Base-by-base conservation (phyloP, 2,797 vertebrate species). In the Emydoidea blandingii region DNA sequence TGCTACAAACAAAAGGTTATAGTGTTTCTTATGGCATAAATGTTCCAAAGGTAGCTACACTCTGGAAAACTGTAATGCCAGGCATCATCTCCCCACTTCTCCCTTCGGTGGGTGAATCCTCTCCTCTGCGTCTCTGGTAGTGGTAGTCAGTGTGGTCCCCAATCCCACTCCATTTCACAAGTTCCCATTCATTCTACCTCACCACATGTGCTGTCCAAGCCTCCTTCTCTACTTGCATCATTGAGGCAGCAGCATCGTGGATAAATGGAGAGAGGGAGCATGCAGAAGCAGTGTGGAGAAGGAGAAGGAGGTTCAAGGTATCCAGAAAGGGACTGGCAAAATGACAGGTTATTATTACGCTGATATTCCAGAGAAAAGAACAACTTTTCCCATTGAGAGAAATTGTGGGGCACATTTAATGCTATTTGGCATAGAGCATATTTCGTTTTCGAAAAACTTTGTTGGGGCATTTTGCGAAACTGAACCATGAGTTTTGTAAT, bases 191-290 rank as follows among this genome's bases (percentile, higher is more conserved):
- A 0, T 47, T 37, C 21, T 11, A 14, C 16, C 65, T 84, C 80
- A 74, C 5, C 2, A 23, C n/a, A 25, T 0, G 0, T 4, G 76
- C 5, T n/a, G 53, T n/a, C 31, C 4, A 88, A 87, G 9, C 62
- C 53, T 72, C n/a, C 53, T 50, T 4, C 6, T 72, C 4, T 11
- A 3, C 5, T 4, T n/a, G 16, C 1, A 1, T 83, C 53, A 68
- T 18, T 72, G 5, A 82, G n/a, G 47, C 82, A 27, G 6, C n/a
- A 1, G 86, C 53, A 9, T 65, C 86, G 72, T 6, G 10, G 53
- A 59, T 31, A 93, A 86, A 80, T 15, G 11, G 87, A 76, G 3
- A 85, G 0, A 0, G 1, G 2, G 83, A 16, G 5, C 23, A 0
- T 62, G 31, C 18, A 4, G 37, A 0, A 83, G 18, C 89, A 85